phyloP scores from a whole-genome alignment of 2,888 invertebrate genomes.

The Drosophila emarginata region DNA sequence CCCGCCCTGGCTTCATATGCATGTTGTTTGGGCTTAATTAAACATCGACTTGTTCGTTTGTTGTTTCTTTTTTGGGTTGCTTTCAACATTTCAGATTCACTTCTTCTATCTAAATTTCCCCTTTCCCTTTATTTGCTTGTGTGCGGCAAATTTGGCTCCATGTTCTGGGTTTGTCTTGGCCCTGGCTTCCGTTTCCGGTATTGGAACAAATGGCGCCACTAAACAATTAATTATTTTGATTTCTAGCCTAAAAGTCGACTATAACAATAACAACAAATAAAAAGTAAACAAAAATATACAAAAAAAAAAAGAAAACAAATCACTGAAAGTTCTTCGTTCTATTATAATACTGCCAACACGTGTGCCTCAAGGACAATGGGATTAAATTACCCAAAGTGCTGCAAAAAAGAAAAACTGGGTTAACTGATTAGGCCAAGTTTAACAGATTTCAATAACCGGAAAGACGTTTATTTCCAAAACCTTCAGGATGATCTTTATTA shows the following conservation, averaged over 20 bases:
- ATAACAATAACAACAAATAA: background rate
- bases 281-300: constrained; percentile 4
- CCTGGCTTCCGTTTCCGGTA: constrained; percentile 70
- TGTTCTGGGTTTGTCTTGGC: constrained; percentile 57
- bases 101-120: constrained; percentile 18
- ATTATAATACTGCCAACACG: constrained; percentile 10
- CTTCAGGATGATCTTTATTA: no score
- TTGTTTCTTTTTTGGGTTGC: background rate
- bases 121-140: constrained; percentile 43
- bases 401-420: background rate
- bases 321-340: background rate
- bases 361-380: constrained; percentile 20
- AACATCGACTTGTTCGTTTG: constrained; percentile 1
- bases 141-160: constrained; percentile 4
- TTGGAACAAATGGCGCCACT: constrained; percentile 73
- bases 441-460: no score
- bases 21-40: constrained; percentile 21
- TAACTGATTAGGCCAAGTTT: no score
- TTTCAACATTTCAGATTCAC: background rate
- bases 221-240: constrained; percentile 71
- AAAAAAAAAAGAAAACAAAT: background rate
- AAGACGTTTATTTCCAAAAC: no score
- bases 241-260: constrained; percentile 33
- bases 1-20: background rate
- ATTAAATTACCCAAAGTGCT: background rate